Evolutionary conservation across 2,888 invertebrate genomes (phyloP).

Genomic region (Xylocampa areola): DNA sequence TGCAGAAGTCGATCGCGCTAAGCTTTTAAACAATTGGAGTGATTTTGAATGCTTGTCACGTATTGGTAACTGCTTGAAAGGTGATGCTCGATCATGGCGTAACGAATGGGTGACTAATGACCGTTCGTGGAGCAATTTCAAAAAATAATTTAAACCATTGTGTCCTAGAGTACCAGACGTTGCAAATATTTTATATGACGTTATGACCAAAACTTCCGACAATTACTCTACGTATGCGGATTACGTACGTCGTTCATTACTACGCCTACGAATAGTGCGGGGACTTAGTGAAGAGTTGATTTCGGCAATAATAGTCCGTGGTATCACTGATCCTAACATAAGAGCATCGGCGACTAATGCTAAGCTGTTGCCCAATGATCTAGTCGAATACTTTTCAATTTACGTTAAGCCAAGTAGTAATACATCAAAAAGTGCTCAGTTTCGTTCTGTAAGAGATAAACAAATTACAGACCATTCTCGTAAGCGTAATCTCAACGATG

Average conservation of each 20-base stretch:
- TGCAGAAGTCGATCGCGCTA: too few relatives aligned
- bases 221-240: constrained; percentile 46
- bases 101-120: constrained; percentile 41
- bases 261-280: constrained; percentile 42
- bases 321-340: too few relatives aligned
- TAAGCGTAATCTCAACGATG: not conserved
- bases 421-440: not conserved
- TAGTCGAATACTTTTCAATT: constrained; percentile 19
- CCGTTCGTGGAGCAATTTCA: constrained; percentile 51
- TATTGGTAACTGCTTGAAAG: too few relatives aligned
- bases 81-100: too few relatives aligned
- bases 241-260: constrained; percentile 37
- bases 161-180: too few relatives aligned
- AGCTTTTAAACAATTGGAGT: too few relatives aligned
- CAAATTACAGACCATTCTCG: too few relatives aligned
- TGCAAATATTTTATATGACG: too few relatives aligned
- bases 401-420: constrained; percentile 13
- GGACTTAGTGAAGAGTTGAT: constrained; percentile 53
- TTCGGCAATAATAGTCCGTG: too few relatives aligned
- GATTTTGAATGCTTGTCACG: too few relatives aligned
- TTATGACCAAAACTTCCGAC: constrained; percentile 41
- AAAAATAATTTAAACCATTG: constrained; percentile 39
- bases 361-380: constrained; percentile 3
- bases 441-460: too few relatives aligned
- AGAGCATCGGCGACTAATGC: constrained; percentile 18